These are phyloP conservation scores for Nemopilema nomurai DNA, from an alignment of 30 jellyfish, hydroid and myxozoan species.

Conservation along the genomic window DNA sequence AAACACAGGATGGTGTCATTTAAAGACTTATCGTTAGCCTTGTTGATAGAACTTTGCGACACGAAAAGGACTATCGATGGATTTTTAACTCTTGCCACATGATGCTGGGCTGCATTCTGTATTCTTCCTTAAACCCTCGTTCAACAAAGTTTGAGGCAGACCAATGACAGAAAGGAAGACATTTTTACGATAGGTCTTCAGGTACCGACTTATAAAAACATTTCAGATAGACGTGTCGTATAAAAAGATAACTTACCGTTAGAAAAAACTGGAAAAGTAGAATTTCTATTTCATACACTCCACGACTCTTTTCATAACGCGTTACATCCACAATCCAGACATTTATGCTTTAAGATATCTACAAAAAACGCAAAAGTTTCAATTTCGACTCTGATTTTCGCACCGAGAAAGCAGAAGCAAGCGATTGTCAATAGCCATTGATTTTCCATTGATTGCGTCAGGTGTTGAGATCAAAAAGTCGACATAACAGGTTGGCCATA, in stretches of 20 bases:
- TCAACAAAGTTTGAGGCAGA: no score
- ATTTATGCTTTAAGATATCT: background rate
- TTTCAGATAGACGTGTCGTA: background rate
- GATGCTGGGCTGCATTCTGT: no score
- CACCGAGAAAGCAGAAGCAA: slow-evolving; percentile 6
- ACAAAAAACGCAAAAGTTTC: background rate
- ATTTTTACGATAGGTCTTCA: background rate
- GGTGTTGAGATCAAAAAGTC: slow-evolving; percentile 71
- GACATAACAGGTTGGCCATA: slow-evolving; percentile 49
- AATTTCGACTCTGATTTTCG: background rate
- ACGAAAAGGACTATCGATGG: no score
- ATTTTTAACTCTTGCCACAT: no score
- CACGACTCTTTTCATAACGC: background rate
- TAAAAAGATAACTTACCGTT: background rate
- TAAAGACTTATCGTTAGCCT: no score
- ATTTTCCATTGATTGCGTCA: slow-evolving; percentile 36
- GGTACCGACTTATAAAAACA: background rate
- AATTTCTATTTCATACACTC: background rate
- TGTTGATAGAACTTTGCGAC: no score
- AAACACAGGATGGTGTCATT: no score
- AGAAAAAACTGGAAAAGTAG: background rate
- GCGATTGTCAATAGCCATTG: slow-evolving; percentile 32
- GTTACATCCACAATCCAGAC: background rate
- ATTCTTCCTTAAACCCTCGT: no score
- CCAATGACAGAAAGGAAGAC: no score